Conservation (phyloP, 2,888 invertebrate species). For the Nephrocerus scutellatus region DNA sequence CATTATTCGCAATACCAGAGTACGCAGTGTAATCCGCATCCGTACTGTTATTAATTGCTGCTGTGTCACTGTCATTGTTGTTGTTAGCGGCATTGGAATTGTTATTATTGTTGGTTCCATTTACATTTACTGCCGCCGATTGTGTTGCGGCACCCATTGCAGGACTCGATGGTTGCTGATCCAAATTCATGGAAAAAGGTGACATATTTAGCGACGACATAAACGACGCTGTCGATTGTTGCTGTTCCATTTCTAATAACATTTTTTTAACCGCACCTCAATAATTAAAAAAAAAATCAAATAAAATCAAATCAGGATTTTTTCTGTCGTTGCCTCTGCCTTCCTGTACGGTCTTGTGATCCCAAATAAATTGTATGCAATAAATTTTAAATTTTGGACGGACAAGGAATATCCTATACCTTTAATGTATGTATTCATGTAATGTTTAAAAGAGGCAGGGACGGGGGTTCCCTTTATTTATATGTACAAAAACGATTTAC, state of each 20-base stretch:
- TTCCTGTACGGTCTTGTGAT: too few species aligned
- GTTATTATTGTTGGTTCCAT: slow-evolving; percentile 25
- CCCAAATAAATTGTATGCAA: too few species aligned
- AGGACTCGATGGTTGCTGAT: slow-evolving; percentile 62
- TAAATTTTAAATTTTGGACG: too few species aligned
- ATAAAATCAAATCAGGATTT: not conserved
- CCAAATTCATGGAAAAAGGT: slow-evolving; percentile 70
- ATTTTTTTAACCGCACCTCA: slow-evolving; percentile 49
- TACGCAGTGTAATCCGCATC: slow-evolving; percentile 37
- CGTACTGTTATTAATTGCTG: slow-evolving; percentile 27
- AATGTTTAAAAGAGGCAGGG: too few species aligned
- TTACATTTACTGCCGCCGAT: slow-evolving; percentile 16
- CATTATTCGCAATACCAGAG: too few species aligned
- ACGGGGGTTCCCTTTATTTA: too few species aligned
- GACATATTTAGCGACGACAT: slow-evolving; percentile 86
- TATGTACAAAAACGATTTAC: too few species aligned
- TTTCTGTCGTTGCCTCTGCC: not conserved
- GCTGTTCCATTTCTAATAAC: slow-evolving; percentile 83
- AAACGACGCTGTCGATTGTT: slow-evolving; percentile 70
- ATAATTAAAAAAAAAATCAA: not conserved
- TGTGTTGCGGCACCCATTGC: slow-evolving; percentile 41
- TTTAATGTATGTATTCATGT: too few species aligned
- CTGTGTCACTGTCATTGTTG: slow-evolving; percentile 18
- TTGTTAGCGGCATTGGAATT: slow-evolving; percentile 31
- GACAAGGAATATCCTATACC: too few species aligned